phyloP scores from a whole-genome alignment of 2,113 vertebrate species.

The Caloenas nicobarica region DNA sequence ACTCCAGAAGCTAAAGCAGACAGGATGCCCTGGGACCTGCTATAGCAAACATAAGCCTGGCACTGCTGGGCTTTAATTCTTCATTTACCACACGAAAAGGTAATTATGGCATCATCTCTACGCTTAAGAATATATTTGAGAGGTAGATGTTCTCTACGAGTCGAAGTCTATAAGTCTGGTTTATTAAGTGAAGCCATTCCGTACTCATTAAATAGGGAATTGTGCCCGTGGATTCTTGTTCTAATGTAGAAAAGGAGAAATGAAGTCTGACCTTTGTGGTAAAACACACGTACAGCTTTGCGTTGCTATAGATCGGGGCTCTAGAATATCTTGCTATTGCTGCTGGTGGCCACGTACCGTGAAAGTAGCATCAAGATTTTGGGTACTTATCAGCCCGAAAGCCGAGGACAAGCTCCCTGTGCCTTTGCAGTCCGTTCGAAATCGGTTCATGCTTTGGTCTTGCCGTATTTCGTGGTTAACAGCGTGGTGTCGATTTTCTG shows the following conservation, averaged over 20 bases:
- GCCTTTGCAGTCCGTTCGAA: neutral
- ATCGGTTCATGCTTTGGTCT: neutral
- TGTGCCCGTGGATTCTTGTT: neutral
- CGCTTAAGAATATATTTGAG: neutral
- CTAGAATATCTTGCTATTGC: neutral
- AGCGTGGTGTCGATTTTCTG: neutral
- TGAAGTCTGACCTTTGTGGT: neutral
- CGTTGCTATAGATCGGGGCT: neutral
- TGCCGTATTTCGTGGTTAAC: neutral
- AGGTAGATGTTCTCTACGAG: neutral
- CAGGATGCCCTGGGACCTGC: neutral
- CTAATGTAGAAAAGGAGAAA: neutral
- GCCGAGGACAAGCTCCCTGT: neutral
- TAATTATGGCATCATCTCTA: neutral
- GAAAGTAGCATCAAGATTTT: neutral
- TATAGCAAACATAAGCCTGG: neutral
- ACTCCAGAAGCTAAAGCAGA: neutral
- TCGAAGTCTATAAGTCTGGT: neutral
- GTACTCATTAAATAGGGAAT: neutral
- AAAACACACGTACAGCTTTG: neutral
- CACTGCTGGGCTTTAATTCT: neutral
- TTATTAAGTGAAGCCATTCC: neutral
- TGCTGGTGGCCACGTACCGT: neutral
- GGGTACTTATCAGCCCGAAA: neutral
- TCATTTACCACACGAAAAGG: rapidly evolving